These are phyloP conservation scores for Rhincodon typus DNA, from an alignment of 2,797 vertebrate species.

Conservation along the genomic window DNA sequence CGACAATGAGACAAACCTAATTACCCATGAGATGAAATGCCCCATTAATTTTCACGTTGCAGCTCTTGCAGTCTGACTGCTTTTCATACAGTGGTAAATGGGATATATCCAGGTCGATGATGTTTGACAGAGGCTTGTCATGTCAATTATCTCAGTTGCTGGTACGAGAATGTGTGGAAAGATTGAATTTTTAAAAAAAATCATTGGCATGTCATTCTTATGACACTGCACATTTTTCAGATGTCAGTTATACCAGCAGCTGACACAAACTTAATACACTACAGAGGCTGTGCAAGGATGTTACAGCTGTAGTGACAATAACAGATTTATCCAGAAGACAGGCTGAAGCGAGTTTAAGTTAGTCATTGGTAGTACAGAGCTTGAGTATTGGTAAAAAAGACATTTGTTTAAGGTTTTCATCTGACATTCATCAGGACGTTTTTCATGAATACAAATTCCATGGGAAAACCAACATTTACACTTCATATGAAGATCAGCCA, in stretches of 20 bases:
- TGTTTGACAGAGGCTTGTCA: conserved; percentile 16
- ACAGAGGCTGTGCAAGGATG: background rate
- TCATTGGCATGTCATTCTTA: background rate
- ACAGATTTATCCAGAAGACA: background rate
- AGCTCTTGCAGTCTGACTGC: background rate
- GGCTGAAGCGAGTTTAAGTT: background rate
- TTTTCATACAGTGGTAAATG: background rate
- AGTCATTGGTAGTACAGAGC: no score
- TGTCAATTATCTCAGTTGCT: background rate
- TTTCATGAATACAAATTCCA: no score
- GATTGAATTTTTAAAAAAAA: background rate
- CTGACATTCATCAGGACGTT: no score
- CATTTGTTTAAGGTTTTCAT: no score
- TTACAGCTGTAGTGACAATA: background rate
- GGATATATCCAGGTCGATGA: background rate
- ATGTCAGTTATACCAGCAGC: background rate
- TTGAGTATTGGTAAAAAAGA: no score
- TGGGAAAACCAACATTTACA: no score
- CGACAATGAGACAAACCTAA: background rate
- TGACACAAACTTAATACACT: background rate
- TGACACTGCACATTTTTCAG: background rate
- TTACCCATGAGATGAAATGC: background rate
- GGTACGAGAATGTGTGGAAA: background rate
- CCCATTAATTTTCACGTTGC: background rate
- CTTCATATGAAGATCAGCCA: no score